Evolutionary conservation across 2,888 invertebrate species (phyloP), one percentile per base, ranked within the genome.

Genomic region (Venustoraphidia nigricollis): DNA sequence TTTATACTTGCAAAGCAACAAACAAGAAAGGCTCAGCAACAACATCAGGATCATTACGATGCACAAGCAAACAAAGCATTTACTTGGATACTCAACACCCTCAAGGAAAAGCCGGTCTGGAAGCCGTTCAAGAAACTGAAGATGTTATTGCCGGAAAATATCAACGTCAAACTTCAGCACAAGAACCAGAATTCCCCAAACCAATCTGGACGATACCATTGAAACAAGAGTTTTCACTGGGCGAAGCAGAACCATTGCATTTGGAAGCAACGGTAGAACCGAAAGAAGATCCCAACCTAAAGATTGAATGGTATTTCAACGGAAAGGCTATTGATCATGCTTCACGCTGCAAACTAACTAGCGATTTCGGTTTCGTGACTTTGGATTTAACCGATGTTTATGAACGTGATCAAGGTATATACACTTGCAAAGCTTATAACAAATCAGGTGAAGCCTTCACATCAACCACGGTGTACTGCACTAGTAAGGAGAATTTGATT

Each of bases 291-390:
- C 91, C 92, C 8, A 82, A 89, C 59, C 69, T 93, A 46, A 88
- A 83, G 62, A 83, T 93, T 54, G 92, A 93, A 69, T 94, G 93
- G 93, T 92, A 86, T 66, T 89, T 93, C 62, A 93, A 93, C 62
- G 91, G 92, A 44, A 90, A 91, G 68, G 75, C 83, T 36, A 66
- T 93, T 44, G 86, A 86, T 56, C 86, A 90, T 62, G 91, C 86
- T 51, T 84, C 92, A 3, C 76, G 94, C 54, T 94, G 92, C 65
- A 92, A 92, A 65, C 81, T 92, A 62, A 90, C 88, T 1, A 88
- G 84, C 61, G 97, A 98, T 62, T 96, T 96, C 64, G 97, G 97
- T 46, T 96, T 92, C 63, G 95, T 95, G 6, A 91, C 92, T 4
- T 72, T 98, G 56, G 95, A 96, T 65, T 73, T 97, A 45, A 85